These are phyloP conservation scores for Chlorops oryzae DNA, from an alignment of 1,140 invertebrate species.

Conservation along the genomic window DNA sequence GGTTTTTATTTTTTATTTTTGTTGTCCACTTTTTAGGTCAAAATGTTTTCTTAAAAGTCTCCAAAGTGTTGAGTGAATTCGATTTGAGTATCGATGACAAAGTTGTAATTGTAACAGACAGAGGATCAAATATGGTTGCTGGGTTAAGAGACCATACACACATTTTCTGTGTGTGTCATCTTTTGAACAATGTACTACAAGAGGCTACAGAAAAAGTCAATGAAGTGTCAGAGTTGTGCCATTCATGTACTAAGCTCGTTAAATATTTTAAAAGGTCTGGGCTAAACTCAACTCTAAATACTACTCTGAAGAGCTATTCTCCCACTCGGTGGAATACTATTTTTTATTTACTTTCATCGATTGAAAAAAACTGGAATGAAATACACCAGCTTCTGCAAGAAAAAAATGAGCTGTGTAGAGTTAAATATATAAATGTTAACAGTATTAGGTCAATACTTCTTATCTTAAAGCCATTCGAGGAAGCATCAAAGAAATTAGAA, in stretches of 20 bases:
- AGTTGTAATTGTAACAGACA: not conserved
- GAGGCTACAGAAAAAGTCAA: not conserved
- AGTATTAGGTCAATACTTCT: not conserved
- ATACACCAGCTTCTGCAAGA: constrained; percentile 2
- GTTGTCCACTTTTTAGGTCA: not conserved
- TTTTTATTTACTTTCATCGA: constrained; percentile 1
- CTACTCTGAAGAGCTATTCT: constrained; percentile 1
- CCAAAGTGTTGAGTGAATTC: not conserved
- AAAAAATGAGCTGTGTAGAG: constrained; percentile 2
- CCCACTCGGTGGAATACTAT: constrained; percentile 7
- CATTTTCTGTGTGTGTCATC: not conserved
- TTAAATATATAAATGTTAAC: not conserved
- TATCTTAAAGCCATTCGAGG: constrained; percentile 1
- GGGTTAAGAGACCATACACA: not conserved
- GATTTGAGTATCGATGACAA: not conserved
- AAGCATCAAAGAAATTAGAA: constrained; percentile 7
- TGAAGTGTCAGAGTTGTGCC: not conserved
- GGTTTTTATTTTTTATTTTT: not conserved
- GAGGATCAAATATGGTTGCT: not conserved
- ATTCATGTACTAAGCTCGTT: not conserved
- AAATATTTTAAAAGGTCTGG: constrained; percentile 4
- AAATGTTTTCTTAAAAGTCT: not conserved
- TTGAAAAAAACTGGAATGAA: constrained; percentile 7
- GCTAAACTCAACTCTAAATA: constrained; percentile 1
- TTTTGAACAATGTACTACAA: not conserved